Conservation (phyloP, 1,140 invertebrate genomes). For the Steinernema feltiae region DNA sequence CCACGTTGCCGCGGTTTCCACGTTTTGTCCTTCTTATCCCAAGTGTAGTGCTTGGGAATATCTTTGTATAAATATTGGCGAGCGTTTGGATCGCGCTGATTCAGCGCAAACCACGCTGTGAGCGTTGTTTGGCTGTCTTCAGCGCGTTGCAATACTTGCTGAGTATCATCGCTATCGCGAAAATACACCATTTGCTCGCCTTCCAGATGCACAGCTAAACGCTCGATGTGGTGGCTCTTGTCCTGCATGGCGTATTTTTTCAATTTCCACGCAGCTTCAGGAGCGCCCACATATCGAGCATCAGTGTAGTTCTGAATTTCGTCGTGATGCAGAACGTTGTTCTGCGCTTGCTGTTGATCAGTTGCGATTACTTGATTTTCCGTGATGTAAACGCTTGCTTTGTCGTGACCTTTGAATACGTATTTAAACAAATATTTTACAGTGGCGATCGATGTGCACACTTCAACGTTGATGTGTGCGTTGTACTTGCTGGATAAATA, state of each 20-base stretch:
- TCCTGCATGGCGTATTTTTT: not conserved
- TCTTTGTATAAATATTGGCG: not conserved
- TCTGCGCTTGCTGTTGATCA: not conserved
- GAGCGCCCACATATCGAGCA: not conserved
- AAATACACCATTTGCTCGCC: too few relatives aligned
- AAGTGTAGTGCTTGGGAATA: not conserved
- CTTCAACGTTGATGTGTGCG: not conserved
- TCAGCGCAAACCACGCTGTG: not conserved
- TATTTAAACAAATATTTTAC: not conserved
- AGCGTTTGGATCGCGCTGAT: not conserved
- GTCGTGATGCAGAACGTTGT: not conserved
- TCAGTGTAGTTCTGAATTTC: not conserved
- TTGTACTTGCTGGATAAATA: not conserved
- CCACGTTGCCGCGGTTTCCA: not conserved
- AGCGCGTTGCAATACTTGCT: too few relatives aligned
- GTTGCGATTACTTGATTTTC: not conserved
- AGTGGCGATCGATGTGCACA: not conserved
- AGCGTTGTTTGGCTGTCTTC: too few relatives aligned
- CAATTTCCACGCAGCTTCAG: not conserved
- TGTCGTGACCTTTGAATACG: not conserved
- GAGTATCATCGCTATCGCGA: too few relatives aligned
- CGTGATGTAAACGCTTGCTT: not conserved
- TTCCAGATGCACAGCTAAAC: not conserved
- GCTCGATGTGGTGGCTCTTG: not conserved
- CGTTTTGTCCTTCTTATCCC: not conserved